Evolutionary conservation across 2,888 invertebrate species (phyloP).

Genomic region (Alcis repandata): DNA sequence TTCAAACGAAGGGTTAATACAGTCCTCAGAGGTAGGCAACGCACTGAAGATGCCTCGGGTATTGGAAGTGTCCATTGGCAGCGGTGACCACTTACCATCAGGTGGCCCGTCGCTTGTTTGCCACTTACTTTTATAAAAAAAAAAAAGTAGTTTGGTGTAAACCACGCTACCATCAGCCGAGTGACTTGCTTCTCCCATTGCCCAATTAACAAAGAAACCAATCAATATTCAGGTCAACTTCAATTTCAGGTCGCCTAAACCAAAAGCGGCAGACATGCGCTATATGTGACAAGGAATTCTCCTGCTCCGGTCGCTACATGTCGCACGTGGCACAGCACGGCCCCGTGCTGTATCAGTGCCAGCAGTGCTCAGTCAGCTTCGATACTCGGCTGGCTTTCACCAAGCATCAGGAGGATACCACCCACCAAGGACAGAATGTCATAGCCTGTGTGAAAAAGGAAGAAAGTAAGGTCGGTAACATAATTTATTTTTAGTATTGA

Average conservation of each 20-base stretch:
- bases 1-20: too few species aligned
- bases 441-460: constrained; percentile 47
- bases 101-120: too few species aligned
- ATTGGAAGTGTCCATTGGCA: too few species aligned
- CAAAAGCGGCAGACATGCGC: constrained; percentile 74
- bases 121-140: too few species aligned
- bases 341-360: constrained; percentile 87
- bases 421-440: constrained; percentile 83
- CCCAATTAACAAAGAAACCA: too few species aligned
- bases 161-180: too few species aligned
- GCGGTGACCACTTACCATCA: too few species aligned
- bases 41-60: too few species aligned
- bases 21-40: too few species aligned
- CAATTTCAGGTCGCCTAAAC: constrained; percentile 66
- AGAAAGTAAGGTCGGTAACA: constrained; percentile 1
- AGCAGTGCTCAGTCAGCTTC: constrained; percentile 79
- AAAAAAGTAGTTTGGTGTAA: too few species aligned
- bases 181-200: too few species aligned
- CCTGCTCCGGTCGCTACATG: constrained; percentile 80
- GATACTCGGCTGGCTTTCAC: constrained; percentile 80
- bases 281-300: constrained; percentile 80
- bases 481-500: not conserved
- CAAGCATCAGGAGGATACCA: constrained; percentile 85
- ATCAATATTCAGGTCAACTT: not conserved
- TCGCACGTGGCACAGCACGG: constrained; percentile 88